phyloP scores from a whole-genome alignment of 2,888 invertebrate genomes.

The Dicranocentrus wangi region DNA sequence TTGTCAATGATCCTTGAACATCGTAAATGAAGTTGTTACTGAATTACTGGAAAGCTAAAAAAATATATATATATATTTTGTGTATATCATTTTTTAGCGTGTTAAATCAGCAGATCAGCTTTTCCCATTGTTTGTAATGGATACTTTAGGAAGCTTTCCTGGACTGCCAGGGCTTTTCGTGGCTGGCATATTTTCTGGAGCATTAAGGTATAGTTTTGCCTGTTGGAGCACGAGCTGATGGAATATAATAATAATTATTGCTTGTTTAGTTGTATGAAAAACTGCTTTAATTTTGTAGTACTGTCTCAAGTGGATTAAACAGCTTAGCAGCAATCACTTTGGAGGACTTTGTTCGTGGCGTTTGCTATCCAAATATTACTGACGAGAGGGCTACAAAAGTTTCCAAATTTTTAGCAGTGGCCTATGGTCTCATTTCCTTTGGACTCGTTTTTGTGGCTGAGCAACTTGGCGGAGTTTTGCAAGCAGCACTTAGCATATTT shows the following conservation, averaged over 20 bases:
- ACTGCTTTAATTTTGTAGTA: slow-evolving; percentile 78
- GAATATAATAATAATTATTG: neutral
- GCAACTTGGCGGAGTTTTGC: slow-evolving; percentile 88
- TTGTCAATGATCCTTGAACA: slow-evolving; percentile 66
- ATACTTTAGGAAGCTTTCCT: slow-evolving; percentile 78
- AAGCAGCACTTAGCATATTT: slow-evolving; percentile 77
- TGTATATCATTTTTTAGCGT: slow-evolving; percentile 76
- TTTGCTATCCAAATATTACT: slow-evolving; percentile 70
- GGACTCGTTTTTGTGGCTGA: slow-evolving; percentile 89
- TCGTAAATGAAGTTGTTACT: no score
- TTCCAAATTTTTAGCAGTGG: slow-evolving; percentile 82
- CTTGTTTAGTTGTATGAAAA: no score
- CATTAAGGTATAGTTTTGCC: slow-evolving; percentile 78
- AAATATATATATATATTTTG: slow-evolving; percentile 25
- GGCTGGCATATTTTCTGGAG: slow-evolving; percentile 95
- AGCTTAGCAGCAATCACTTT: slow-evolving; percentile 93
- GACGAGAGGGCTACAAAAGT: slow-evolving; percentile 81
- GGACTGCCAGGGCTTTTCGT: slow-evolving; percentile 93
- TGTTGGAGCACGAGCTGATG: neutral
- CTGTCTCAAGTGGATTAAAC: slow-evolving; percentile 95
- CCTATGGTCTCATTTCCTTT: slow-evolving; percentile 85
- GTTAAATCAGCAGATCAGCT: slow-evolving; percentile 86
- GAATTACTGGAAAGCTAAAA: neutral
- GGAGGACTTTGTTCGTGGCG: slow-evolving; percentile 70
- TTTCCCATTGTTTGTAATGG: slow-evolving; percentile 91